A percentile compares a stretch with the other conserved stretches of the same genome.
These are phyloP conservation scores for Oryzias javanicus DNA, from an alignment of 2,113 vertebrate species.

Conservation along the genomic window DNA sequence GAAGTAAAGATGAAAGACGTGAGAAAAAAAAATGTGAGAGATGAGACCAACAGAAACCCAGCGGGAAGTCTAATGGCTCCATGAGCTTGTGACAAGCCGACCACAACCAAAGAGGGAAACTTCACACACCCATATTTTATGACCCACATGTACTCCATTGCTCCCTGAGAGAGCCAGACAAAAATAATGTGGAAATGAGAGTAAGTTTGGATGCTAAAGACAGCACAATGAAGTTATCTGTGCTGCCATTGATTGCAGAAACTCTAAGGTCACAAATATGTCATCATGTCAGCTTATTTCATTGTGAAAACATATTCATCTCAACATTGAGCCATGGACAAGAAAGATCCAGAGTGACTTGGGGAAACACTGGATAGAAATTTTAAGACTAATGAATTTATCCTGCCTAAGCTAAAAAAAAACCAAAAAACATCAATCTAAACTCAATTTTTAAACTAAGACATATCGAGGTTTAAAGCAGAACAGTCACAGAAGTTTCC, in stretches of 20 bases:
- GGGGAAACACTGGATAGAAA: too few relatives aligned
- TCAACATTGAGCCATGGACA: too few relatives aligned
- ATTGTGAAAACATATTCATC: neutral
- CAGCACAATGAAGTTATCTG: slow-evolving; percentile 36
- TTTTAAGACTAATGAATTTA: neutral
- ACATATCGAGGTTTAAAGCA: neutral
- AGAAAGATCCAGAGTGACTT: too few relatives aligned
- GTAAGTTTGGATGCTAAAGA: slow-evolving; percentile 49
- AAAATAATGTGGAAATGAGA: slow-evolving; percentile 34
- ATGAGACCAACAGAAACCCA: slow-evolving; percentile 39
- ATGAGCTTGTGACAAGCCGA: slow-evolving; percentile 5
- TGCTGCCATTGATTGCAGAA: slow-evolving; percentile 18
- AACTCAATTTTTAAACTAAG: neutral
- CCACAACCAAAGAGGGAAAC: slow-evolving; percentile 1
- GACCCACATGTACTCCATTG: slow-evolving; percentile 13
- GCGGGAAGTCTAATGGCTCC: neutral
- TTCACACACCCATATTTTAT: slow-evolving; percentile 31
- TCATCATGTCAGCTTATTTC: neutral
- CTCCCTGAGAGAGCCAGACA: slow-evolving; percentile 19
- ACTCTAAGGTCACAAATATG: neutral
- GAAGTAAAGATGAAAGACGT: slow-evolving; percentile 19
- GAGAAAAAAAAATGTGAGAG: slow-evolving; percentile 11
- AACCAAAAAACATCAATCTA: neutral
- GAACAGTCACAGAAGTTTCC: neutral
- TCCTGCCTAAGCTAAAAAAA: neutral